Conservation (phyloP, 2,797 vertebrate genomes). For the Melanotaenia parkinsoni region DNA sequence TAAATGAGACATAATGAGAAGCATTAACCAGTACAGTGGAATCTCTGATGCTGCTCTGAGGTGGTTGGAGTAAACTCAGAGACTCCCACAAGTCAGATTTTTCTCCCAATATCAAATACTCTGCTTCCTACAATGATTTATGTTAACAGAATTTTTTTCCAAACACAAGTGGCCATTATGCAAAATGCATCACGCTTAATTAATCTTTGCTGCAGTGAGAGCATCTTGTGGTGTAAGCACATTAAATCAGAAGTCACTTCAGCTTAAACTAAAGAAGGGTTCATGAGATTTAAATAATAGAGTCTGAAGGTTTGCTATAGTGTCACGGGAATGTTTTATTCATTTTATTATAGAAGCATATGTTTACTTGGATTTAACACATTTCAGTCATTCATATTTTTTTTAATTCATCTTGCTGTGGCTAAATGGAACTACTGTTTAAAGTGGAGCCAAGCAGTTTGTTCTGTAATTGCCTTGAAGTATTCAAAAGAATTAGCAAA, state of each 20-base stretch:
- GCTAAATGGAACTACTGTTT: not conserved
- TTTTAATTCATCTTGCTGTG: not conserved
- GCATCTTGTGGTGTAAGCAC: conserved; percentile 39
- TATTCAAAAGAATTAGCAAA: conserved; percentile 5
- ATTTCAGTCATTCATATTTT: conserved; percentile 4
- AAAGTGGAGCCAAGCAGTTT: not conserved
- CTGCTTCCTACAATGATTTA: conserved; percentile 52
- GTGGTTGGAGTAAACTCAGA: conserved; percentile 9
- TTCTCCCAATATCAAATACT: conserved; percentile 39
- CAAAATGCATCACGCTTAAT: conserved; percentile 62
- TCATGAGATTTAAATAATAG: conserved; percentile 28
- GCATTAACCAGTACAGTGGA: conserved; percentile 5
- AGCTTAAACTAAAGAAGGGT: conserved; percentile 34
- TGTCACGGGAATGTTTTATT: conserved; percentile 37
- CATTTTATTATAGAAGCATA: conserved; percentile 28
- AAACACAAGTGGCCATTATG: conserved; percentile 60
- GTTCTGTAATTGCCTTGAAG: not conserved
- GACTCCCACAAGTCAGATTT: conserved; percentile 17
- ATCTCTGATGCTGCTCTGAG: conserved; percentile 19
- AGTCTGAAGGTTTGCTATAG: conserved; percentile 13
- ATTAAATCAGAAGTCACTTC: conserved; percentile 54
- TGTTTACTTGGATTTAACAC: conserved; percentile 29
- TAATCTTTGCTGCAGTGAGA: conserved; percentile 47
- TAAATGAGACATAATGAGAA: conserved; percentile 10
- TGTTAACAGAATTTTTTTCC: conserved; percentile 59